Conservation (phyloP, 2,113 vertebrate species). For the Nothocercus nigrocapillus region DNA sequence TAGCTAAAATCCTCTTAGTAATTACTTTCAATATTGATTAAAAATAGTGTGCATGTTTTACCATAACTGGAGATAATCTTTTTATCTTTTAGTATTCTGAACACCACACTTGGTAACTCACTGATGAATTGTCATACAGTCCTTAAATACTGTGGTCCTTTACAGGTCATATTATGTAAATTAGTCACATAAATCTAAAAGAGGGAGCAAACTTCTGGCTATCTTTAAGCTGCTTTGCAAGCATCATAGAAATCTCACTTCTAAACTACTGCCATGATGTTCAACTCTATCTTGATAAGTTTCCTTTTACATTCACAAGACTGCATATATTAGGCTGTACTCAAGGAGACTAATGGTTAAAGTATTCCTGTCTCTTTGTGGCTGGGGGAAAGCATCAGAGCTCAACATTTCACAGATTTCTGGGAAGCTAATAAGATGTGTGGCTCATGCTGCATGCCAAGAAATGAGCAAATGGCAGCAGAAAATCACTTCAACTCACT, state of each 20-base stretch:
- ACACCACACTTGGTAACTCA: not conserved
- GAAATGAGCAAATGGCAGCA: slow-evolving; percentile 29
- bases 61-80: not conserved
- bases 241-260: not conserved
- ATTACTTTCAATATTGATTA: slow-evolving; percentile 28
- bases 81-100: not conserved
- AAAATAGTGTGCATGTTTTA: not conserved
- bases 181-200: not conserved
- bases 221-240: not conserved
- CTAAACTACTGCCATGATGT: not conserved
- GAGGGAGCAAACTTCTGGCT: not conserved
- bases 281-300: not conserved
- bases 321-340: not conserved
- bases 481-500: slow-evolving; percentile 49
- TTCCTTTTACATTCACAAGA: not conserved
- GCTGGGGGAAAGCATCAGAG: slow-evolving; percentile 50
- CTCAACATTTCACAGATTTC: slow-evolving; percentile 54
- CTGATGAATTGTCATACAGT: not conserved
- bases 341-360: slow-evolving; percentile 43
- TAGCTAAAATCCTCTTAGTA: not conserved
- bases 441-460: slow-evolving; percentile 30
- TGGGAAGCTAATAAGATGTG: slow-evolving; percentile 44
- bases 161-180: not conserved
- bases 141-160: not conserved
- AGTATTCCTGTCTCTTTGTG: slow-evolving; percentile 4